Percentiles rank a stretch among this genome's conserved stretches.
Evolutionary conservation across 2,888 invertebrate species (phyloP).

Genomic region (Euproctis similis): DNA sequence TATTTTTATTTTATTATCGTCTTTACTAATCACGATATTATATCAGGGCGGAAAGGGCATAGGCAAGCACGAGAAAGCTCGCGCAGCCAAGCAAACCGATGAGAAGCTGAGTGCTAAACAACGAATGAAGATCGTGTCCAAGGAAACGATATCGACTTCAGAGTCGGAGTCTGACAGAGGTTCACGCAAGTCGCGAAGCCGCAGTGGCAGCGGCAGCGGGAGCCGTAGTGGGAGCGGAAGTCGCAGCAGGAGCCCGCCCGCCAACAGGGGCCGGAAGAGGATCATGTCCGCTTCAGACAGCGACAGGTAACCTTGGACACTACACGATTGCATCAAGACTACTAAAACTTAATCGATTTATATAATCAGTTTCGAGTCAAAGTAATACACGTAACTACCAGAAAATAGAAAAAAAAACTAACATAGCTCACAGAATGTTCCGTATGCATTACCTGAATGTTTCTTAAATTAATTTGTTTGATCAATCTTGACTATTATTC

Average conservation of each 20-base stretch:
- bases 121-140: constrained; percentile 91
- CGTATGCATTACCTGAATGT: too few species aligned
- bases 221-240: constrained; percentile 44
- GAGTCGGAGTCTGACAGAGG: constrained; percentile 82
- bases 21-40: too few species aligned
- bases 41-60: constrained; percentile 56
- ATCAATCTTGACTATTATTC: too few species aligned
- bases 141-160: constrained; percentile 95
- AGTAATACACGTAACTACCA: too few species aligned
- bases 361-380: too few species aligned
- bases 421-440: too few species aligned
- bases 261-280: constrained; percentile 70
- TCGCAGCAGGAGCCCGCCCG: constrained; percentile 58
- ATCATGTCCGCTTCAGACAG: constrained; percentile 80
- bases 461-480: too few species aligned
- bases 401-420: too few species aligned
- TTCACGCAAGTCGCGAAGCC: constrained; percentile 42
- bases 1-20: too few species aligned
- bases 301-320: constrained; percentile 57
- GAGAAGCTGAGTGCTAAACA: constrained; percentile 89
- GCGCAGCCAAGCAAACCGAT: constrained; percentile 55
- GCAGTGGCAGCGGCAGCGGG: constrained; percentile 51
- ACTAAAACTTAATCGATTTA: too few species aligned
- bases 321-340: too few species aligned
- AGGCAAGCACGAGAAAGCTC: constrained; percentile 55